These are phyloP conservation scores for Buceros bicornis DNA, from an alignment of 2,797 vertebrate genomes.

Conservation along the genomic window DNA sequence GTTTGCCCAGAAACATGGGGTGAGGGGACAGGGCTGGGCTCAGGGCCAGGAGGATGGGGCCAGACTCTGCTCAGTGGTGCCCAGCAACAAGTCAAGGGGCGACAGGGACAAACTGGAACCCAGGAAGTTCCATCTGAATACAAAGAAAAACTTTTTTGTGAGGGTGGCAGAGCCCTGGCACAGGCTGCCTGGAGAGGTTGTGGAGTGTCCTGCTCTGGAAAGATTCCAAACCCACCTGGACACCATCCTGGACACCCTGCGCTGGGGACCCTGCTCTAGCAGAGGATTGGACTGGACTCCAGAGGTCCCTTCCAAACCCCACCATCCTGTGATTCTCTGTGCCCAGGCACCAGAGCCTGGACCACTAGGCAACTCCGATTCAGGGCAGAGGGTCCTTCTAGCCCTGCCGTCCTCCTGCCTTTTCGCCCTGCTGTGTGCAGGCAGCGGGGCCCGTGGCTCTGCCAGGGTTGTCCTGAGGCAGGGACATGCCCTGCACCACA, in stretches of 20 bases:
- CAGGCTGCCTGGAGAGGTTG: not conserved
- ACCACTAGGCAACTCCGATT: accelerated
- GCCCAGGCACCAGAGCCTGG: not conserved
- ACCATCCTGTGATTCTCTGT: too few species aligned
- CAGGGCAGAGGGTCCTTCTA: not conserved
- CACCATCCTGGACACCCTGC: not conserved
- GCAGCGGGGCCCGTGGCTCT: not conserved
- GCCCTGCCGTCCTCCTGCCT: not conserved
- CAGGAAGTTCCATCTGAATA: not conserved
- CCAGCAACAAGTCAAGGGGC: not conserved
- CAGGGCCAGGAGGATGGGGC: too few species aligned
- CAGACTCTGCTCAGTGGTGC: not conserved
- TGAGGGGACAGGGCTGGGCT: not conserved
- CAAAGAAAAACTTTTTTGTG: too few species aligned
- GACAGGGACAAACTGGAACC: not conserved
- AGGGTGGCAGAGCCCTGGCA: not conserved
- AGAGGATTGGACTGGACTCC: not conserved
- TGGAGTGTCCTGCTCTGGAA: not conserved
- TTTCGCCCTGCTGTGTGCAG: not conserved
- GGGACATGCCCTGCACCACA: accelerated
- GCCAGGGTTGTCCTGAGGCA: not conserved
- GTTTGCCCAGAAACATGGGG: not conserved
- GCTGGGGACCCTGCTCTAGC: not conserved
- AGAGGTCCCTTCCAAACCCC: not conserved
- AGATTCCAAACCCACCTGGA: not conserved